Evolutionary conservation across 2,888 invertebrate genomes (phyloP).

Genomic region (Aplocera efformata): DNA sequence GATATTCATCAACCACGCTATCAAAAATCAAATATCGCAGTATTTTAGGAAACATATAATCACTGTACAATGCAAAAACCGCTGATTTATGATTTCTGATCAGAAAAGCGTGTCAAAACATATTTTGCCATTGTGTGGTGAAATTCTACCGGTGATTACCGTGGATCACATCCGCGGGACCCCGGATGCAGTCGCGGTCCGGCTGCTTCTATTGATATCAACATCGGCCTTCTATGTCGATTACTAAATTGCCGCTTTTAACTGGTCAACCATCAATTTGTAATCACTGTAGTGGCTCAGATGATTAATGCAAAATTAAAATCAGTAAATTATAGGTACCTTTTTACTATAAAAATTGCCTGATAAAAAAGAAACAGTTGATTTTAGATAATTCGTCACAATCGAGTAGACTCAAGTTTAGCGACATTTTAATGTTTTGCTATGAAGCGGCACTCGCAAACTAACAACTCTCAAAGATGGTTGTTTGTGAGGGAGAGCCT

Average conservation of each 20-base stretch:
- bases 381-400: too few species aligned
- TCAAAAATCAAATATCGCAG: constrained; percentile 38
- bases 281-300: constrained; percentile 2
- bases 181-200: constrained; percentile 74
- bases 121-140: constrained; percentile 62
- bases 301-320: too few species aligned
- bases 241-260: constrained; percentile 17
- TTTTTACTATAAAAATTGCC: too few species aligned
- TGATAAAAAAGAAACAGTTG: too few species aligned
- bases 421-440: too few species aligned
- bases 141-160: constrained; percentile 76
- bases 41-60: constrained; percentile 57
- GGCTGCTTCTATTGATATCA: constrained; percentile 53
- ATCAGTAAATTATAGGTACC: too few species aligned
- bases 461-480: too few species aligned
- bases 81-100: constrained; percentile 59
- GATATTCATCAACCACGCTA: background rate
- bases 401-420: too few species aligned
- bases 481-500: too few species aligned
- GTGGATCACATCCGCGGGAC: constrained; percentile 68
- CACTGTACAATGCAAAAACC: constrained; percentile 50
- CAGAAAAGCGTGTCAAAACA: constrained; percentile 67
- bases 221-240: constrained; percentile 44
- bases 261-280: constrained; percentile 13
- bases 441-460: too few species aligned